Evolutionary conservation across 2,888 invertebrate species (phyloP), one percentile per base, ranked within the genome.

Genomic region (Heliconius cydno): DNA sequence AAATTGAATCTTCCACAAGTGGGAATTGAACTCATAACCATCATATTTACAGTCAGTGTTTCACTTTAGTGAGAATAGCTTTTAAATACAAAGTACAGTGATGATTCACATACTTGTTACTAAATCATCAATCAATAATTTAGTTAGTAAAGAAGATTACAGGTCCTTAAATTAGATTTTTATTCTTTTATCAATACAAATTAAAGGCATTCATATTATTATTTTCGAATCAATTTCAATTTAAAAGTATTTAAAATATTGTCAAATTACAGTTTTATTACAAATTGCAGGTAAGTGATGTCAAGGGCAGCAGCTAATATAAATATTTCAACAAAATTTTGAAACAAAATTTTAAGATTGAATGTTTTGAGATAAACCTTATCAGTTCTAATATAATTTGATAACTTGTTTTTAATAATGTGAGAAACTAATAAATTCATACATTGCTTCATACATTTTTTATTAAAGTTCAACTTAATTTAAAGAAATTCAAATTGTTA

Each of bases 371-470:
- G 70, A 70, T 70, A 70, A 41, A 46, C 3, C 70, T 70, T 70
- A 70, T 70, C 70, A 70, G 70, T 70, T 15, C 13, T 70, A 70
- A 70, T 46, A 41, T 70, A 41, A 41, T 70, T 70, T 70, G 70
- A 70, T 70, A 70, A 70, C 70, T 70, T 41, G 41, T 70, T 70
- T 68, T 70, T 70, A 70, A 70, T 46, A 70, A 41, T 70, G 41
- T 70, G 25, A 25, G 70, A 70, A 41, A 70, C 7, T 46, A 70
- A 70, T 15, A 13, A 70, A 70, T 70, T 41, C 25, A 46, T 41
- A 41, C 41, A 38, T 70, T 41, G 70, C 70, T 70, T 70, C 41
- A 46, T 15, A 41, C 12, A 60, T 57, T 41, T 41, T 68, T 68
- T 15, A 25, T 13, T 25, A 13, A 6, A 68, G 1, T 12, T 12